Evolutionary conservation across 1,140 invertebrate species (phyloP), one percentile per base, ranked within the genome.

Genomic region (Drosophila parabipectinata): DNA sequence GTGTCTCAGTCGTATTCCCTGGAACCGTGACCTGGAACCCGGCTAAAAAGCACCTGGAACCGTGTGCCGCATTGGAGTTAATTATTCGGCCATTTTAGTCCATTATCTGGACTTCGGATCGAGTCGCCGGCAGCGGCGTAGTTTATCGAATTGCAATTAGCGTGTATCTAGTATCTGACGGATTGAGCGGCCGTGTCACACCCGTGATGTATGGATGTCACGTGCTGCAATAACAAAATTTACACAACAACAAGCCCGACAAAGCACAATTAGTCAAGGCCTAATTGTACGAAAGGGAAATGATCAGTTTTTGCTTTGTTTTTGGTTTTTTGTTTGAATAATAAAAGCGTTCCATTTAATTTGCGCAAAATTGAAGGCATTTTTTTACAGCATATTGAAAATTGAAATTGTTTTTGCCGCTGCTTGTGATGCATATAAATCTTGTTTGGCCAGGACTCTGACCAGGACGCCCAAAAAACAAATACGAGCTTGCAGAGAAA

Each of bases 111-210:
- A 56, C 52, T 63, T 53, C 28, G 57, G 58, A 50, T 72, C 67
- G 57, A 52, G 48, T 54, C 53, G 54, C 45, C 59, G 73, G 73
- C 74, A 63, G 59, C 37, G 77, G 59, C 44, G 74, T 39, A 87
- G 74, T 87, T 62, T 60, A 87, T 87, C 77, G 82, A 81, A 87
- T 79, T 87, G 82, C 82, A 87, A 87, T 87, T 87, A 87, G 82
- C 66, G 83, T 72, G 51, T 69, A 44, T 69, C 67, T 53, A 47
- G 44, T 47, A 28, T 45, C 34, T 61, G 63, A 47, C 63, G 51
- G 64, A 64, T 67, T 34, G 60, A 21, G 21, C 63, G 18, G 37
- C 34, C 34, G 64, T 51, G 63, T 67, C 63, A 64, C 59, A 26
- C 26, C 56, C 45, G 52, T 69, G 63, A 69, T 69, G 67, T 57